A percentile compares a stretch with the other conserved stretches of the same genome.
Evolutionary conservation across 2,888 invertebrate species (phyloP).

Genomic region (Tenthredo mesomela): DNA sequence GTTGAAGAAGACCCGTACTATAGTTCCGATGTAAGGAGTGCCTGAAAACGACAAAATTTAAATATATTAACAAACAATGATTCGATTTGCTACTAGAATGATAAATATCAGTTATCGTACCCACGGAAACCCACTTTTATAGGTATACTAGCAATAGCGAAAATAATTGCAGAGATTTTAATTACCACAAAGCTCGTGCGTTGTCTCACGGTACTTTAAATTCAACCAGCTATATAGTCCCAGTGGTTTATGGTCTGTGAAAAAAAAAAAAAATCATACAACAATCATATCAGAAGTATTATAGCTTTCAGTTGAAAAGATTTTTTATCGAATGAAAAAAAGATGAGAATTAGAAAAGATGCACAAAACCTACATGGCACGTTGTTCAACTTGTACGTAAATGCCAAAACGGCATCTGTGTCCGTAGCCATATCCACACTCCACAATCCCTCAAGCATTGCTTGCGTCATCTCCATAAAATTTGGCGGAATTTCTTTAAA

Average conservation of each 20-base stretch:
- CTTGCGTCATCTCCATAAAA: constrained; percentile 82
- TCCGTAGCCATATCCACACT: constrained; percentile 82
- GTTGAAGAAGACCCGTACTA: constrained; percentile 60
- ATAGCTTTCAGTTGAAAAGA: neutral
- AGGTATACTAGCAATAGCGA: too few species aligned
- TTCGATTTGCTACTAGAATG: neutral
- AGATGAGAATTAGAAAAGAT: neutral
- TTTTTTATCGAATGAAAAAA: too few species aligned
- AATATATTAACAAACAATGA: neutral
- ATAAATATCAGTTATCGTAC: too few species aligned
- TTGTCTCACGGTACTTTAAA: constrained; percentile 51
- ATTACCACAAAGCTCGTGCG: constrained; percentile 61
- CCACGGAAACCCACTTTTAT: too few species aligned
- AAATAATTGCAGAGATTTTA: constrained; percentile 39
- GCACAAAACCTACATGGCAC: constrained; percentile 59
- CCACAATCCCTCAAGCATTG: constrained; percentile 84
- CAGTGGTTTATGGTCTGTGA: constrained; percentile 63
- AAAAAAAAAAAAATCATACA: constrained; percentile 26
- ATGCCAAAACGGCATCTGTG: constrained; percentile 80
- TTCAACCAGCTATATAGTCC: constrained; percentile 60
- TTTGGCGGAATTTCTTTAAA: constrained; percentile 81
- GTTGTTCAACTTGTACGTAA: constrained; percentile 78
- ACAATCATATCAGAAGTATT: neutral
- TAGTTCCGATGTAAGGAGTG: constrained; percentile 61
- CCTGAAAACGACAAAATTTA: constrained; percentile 56